These are phyloP conservation scores for Thereva unica DNA, from an alignment of 2,888 invertebrate genomes.

Conservation along the genomic window DNA sequence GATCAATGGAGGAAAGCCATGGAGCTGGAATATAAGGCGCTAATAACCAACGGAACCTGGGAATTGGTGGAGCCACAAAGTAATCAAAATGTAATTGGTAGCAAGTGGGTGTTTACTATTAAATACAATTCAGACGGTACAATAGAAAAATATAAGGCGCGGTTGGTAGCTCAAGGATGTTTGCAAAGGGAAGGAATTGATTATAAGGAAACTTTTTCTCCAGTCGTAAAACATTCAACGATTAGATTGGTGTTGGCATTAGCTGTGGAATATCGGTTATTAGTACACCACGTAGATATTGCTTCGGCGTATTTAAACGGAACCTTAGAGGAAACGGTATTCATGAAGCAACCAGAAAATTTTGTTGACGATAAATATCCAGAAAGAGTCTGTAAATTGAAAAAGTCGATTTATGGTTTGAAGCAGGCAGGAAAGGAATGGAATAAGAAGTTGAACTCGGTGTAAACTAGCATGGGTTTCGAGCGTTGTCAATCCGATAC, in stretches of 20 bases:
- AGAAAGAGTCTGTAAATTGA: conserved; percentile 38
- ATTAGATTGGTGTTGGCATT: conserved; percentile 41
- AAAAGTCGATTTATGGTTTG: conserved; percentile 41
- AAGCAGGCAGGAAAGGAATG: conserved; percentile 42
- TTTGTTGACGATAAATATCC: neutral
- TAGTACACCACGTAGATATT: conserved; percentile 23
- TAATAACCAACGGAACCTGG: conserved; percentile 46
- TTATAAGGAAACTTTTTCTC: conserved; percentile 46
- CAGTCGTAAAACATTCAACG: conserved; percentile 43
- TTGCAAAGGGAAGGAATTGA: conserved; percentile 44
- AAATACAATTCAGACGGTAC: conserved; percentile 41
- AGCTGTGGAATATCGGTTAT: conserved; percentile 39
- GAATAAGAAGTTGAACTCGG: conserved; percentile 36
- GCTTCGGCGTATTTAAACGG: neutral
- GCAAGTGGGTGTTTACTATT: conserved; percentile 42
- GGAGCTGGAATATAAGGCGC: conserved; percentile 42
- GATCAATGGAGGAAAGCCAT: conserved; percentile 44
- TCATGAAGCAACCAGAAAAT: too few relatives aligned
- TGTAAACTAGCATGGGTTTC: conserved; percentile 28
- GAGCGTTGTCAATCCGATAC: too few relatives aligned
- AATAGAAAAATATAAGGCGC: conserved; percentile 44
- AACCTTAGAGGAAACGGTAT: too few relatives aligned
- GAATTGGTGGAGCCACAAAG: conserved; percentile 43
- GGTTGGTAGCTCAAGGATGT: conserved; percentile 46
- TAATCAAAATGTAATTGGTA: conserved; percentile 41